Evolutionary conservation across 2,797 vertebrate genomes (phyloP).

Genomic region (Acanthurus leucopareius): DNA sequence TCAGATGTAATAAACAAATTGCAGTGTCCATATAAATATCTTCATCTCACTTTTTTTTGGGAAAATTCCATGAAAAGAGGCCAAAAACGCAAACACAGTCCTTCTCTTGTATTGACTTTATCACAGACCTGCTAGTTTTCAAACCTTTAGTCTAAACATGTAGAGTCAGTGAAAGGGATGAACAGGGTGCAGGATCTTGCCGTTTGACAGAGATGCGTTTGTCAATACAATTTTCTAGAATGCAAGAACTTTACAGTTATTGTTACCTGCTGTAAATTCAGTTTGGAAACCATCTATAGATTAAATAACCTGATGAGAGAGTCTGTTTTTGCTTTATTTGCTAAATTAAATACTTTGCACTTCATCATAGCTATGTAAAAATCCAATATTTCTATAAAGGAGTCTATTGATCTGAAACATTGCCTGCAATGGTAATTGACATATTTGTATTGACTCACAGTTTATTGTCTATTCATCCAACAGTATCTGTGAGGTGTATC

Average conservation of each 20-base stretch:
- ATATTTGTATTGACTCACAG: slow-evolving; percentile 29
- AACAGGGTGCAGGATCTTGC: background rate
- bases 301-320: background rate
- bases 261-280: background rate
- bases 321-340: slow-evolving; percentile 14
- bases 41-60: no score
- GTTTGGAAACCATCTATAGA: slow-evolving; percentile 12
- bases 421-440: slow-evolving; percentile 30
- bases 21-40: background rate
- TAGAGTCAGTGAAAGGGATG: background rate
- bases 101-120: background rate
- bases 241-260: background rate
- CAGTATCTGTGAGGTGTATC: slow-evolving; percentile 9
- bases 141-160: background rate
- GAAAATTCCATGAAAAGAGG: background rate
- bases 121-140: background rate
- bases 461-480: slow-evolving; percentile 22
- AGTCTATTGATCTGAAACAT: slow-evolving; percentile 44
- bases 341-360: slow-evolving; percentile 25
- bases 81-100: background rate
- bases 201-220: background rate
- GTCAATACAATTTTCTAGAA: background rate
- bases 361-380: slow-evolving; percentile 35
- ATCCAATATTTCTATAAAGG: slow-evolving; percentile 37
- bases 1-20: background rate